Conservation (phyloP, 2,888 invertebrate genomes). For the Prosapia bicincta region DNA sequence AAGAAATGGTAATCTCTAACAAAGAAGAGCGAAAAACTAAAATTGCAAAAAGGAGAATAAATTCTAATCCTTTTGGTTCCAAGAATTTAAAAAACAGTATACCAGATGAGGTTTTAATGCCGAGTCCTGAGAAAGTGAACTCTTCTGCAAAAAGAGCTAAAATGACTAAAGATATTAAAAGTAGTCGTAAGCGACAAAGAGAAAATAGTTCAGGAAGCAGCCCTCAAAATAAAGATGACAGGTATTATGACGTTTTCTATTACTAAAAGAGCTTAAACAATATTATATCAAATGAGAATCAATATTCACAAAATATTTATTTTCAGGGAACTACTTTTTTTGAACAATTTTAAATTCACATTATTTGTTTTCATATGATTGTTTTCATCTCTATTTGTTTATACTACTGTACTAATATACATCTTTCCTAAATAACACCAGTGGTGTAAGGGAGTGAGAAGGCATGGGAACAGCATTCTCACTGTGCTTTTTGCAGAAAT, state of each 20-base stretch:
- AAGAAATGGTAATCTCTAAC: constrained; percentile 5
- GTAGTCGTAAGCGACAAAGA: constrained; percentile 6
- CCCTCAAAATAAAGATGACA: neutral
- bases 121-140: constrained; percentile 35
- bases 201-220: neutral
- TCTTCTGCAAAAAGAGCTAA: constrained; percentile 22
- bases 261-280: no score
- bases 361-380: no score
- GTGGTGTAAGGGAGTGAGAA: no score
- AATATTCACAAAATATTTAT: neutral
- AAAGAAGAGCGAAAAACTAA: neutral
- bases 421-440: no score
- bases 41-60: constrained; percentile 7
- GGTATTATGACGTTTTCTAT: neutral
- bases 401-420: no score
- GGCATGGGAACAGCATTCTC: no score
- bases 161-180: neutral
- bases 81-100: neutral
- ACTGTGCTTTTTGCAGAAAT: no score
- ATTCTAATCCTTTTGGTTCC: neutral
- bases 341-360: no score
- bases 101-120: constrained; percentile 35
- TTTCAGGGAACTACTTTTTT: no score
- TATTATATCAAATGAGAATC: no score
- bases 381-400: no score